Conservation (phyloP, 2,888 invertebrate genomes). For the Napeogenes inachia region DNA sequence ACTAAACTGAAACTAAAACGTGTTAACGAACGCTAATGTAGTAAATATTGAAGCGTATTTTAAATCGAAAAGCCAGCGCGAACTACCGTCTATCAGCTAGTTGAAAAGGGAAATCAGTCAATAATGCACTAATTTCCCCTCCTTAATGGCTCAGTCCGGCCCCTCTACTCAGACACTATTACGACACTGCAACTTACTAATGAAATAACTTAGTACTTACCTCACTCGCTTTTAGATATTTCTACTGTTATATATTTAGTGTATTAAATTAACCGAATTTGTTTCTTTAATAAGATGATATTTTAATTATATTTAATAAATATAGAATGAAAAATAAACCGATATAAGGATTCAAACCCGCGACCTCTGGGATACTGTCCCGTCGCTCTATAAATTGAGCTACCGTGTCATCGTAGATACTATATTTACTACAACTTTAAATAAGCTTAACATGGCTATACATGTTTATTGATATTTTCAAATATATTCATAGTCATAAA, state of each 20-base stretch:
- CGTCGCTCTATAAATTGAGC: too few species aligned
- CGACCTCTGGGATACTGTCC: too few species aligned
- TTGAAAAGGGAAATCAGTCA: conserved; percentile 76
- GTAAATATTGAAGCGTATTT: conserved; percentile 54
- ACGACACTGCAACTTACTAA: conserved; percentile 54
- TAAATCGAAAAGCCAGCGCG: conserved; percentile 57
- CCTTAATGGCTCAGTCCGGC: conserved; percentile 66
- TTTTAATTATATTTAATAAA: too few species aligned
- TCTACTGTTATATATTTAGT: conserved; percentile 37
- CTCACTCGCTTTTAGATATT: conserved; percentile 42
- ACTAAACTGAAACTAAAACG: conserved; percentile 11
- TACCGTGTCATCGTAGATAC: too few species aligned
- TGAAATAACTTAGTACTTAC: conserved; percentile 46
- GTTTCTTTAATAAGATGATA: too few species aligned
- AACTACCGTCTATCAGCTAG: conserved; percentile 64
- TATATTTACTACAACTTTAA: too few species aligned
- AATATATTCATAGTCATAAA: too few species aligned
- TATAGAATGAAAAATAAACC: too few species aligned
- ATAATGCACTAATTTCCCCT: conserved; percentile 77
- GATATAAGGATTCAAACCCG: too few species aligned
- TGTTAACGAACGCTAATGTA: conserved; percentile 44
- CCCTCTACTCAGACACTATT: conserved; percentile 57
- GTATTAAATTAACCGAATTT: too few species aligned
- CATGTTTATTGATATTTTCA: too few species aligned
- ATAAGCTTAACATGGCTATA: too few species aligned